phyloP scores from a whole-genome alignment of 2,113 vertebrate genomes.

The Scolopax mira region DNA sequence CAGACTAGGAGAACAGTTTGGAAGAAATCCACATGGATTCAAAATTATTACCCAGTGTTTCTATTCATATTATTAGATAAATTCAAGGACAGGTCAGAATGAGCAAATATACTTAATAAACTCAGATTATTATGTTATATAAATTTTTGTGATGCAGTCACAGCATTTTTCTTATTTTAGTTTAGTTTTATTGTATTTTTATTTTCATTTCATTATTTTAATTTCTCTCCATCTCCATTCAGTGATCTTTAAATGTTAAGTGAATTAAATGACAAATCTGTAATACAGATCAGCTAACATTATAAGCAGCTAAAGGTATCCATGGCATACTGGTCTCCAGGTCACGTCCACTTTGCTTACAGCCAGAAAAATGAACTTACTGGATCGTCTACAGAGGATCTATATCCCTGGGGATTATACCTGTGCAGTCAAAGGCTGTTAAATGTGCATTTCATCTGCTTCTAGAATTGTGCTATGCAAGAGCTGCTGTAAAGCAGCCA shows the following conservation, averaged over 20 bases:
- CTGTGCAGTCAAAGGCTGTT: background rate
- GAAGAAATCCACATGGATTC: background rate
- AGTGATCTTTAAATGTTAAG: background rate
- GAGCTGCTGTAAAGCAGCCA: background rate
- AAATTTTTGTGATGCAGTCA: background rate
- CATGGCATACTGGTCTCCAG: background rate
- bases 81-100: background rate
- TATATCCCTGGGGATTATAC: background rate
- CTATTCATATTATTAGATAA: background rate
- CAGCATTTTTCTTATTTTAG: background rate
- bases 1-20: background rate
- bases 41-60: background rate
- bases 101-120: background rate
- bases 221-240: background rate
- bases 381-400: background rate
- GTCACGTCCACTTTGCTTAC: background rate
- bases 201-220: background rate
- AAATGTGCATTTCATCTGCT: background rate
- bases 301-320: background rate
- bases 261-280: background rate
- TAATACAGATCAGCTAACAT: background rate
- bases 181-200: background rate
- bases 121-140: background rate
- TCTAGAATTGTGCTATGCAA: background rate
- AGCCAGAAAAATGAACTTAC: background rate